A percentile compares a stretch with the other conserved stretches of the same genome.
These are phyloP conservation scores for Rutilus rutilus DNA, from an alignment of 2,113 vertebrate genomes.

Conservation along the genomic window DNA sequence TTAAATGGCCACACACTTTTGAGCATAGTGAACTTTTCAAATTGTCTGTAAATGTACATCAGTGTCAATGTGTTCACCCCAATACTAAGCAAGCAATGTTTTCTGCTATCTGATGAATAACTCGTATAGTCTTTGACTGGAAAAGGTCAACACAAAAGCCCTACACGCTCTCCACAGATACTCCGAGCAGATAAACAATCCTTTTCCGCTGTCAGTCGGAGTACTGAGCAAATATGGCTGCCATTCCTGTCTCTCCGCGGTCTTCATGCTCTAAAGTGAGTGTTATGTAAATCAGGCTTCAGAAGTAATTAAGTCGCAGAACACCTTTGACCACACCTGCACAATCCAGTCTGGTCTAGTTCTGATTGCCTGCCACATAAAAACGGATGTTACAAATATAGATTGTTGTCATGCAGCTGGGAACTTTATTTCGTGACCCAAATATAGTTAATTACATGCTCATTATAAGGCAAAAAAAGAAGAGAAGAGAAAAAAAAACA, in stretches of 20 bases:
- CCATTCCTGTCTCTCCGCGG: not conserved
- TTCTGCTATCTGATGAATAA: slow-evolving; percentile 21
- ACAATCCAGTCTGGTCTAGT: slow-evolving; percentile 42
- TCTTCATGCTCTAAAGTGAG: slow-evolving; percentile 46
- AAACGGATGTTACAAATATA: not conserved
- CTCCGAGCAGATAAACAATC: slow-evolving; percentile 43
- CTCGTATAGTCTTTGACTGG: slow-evolving; percentile 31
- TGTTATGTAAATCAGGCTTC: slow-evolving; percentile 54
- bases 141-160: slow-evolving; percentile 50
- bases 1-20: not conserved
- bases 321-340: slow-evolving; percentile 52
- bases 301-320: slow-evolving; percentile 54
- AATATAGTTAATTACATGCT: not conserved
- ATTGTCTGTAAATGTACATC: not conserved
- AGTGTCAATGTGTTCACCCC: slow-evolving; percentile 1
- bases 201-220: slow-evolving; percentile 10
- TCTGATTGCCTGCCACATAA: slow-evolving; percentile 17
- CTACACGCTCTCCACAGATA: slow-evolving; percentile 35
- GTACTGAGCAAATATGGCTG: slow-evolving; percentile 28
- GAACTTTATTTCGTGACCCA: not conserved
- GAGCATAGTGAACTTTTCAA: not conserved
- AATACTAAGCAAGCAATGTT: not conserved
- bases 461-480: not conserved
- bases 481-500: not conserved
- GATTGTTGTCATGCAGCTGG: not conserved